These are phyloP conservation scores for Chamaetylas fuelleborni DNA, from an alignment of 2,113 vertebrate species.

Conservation along the genomic window DNA sequence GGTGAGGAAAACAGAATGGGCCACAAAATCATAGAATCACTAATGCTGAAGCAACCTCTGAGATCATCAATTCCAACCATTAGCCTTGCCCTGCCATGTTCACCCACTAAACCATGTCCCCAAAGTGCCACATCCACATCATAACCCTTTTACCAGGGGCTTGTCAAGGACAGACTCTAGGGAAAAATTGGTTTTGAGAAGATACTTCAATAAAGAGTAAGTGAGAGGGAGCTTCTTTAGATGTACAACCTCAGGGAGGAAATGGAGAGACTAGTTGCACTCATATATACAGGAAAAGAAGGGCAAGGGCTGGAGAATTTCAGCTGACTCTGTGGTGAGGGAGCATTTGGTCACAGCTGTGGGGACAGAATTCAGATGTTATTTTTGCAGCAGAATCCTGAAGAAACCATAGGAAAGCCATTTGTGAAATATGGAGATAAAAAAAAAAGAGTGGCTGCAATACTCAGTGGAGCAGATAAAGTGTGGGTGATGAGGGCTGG, in stretches of 20 bases:
- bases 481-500: not conserved
- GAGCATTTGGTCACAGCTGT: not conserved
- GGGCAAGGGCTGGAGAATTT: not conserved
- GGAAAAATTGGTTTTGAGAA: not conserved
- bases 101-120: not conserved
- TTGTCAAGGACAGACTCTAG: not conserved
- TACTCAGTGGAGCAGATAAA: not conserved
- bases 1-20: not conserved
- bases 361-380: not conserved
- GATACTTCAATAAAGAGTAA: not conserved
- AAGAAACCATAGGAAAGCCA: not conserved
- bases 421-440: not conserved
- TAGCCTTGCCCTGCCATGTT: not conserved
- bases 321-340: not conserved
- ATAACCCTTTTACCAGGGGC: not conserved
- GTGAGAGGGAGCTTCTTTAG: not conserved
- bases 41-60: not conserved
- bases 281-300: not conserved
- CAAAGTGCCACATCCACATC: not conserved
- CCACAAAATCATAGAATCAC: not conserved
- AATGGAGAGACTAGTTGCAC: not conserved
- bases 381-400: not conserved
- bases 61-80: not conserved
- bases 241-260: not conserved
- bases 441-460: not conserved